Conservation (phyloP, 64 coral and sea anemone species). For the Montipora capricornis region DNA sequence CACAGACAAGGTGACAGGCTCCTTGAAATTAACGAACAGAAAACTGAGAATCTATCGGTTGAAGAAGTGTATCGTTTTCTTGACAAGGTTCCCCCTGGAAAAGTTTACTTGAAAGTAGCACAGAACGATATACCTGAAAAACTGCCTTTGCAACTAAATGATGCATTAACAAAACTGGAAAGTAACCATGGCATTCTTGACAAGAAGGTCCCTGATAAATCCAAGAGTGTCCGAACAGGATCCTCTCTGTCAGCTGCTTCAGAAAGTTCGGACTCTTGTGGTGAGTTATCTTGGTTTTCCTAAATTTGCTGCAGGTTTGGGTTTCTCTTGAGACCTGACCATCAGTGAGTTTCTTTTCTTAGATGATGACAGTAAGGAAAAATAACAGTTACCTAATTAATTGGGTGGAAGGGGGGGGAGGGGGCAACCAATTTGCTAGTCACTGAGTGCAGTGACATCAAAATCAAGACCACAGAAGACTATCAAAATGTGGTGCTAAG, state of each 20-base stretch:
- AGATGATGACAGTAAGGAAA: no score
- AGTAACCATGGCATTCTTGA: slow-evolving; percentile 53
- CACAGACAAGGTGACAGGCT: slow-evolving; percentile 66
- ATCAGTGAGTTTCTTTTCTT: no score
- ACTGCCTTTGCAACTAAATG: slow-evolving; percentile 26
- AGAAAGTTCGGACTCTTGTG: slow-evolving; percentile 32
- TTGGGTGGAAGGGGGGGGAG: no score
- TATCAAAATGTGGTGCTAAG: no score
- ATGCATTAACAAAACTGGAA: slow-evolving; percentile 46
- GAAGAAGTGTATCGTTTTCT: slow-evolving; percentile 56
- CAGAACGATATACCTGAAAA: slow-evolving; percentile 20
- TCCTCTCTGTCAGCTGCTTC: background rate
- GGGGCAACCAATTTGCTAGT: no score
- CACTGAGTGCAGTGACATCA: no score
- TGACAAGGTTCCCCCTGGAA: slow-evolving; percentile 60
- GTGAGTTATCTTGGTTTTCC: background rate
- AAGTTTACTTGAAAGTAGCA: slow-evolving; percentile 50
- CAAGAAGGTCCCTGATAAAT: slow-evolving; percentile 47
- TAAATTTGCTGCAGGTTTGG: no score
- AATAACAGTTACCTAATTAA: no score
- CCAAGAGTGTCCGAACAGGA: background rate
- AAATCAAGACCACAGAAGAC: no score
- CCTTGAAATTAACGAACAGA: slow-evolving; percentile 59
- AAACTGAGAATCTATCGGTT: slow-evolving; percentile 24
- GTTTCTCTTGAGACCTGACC: no score